Base-by-base conservation (phyloP, 1,140 invertebrate species). In the Marisa cornuarietis region DNA sequence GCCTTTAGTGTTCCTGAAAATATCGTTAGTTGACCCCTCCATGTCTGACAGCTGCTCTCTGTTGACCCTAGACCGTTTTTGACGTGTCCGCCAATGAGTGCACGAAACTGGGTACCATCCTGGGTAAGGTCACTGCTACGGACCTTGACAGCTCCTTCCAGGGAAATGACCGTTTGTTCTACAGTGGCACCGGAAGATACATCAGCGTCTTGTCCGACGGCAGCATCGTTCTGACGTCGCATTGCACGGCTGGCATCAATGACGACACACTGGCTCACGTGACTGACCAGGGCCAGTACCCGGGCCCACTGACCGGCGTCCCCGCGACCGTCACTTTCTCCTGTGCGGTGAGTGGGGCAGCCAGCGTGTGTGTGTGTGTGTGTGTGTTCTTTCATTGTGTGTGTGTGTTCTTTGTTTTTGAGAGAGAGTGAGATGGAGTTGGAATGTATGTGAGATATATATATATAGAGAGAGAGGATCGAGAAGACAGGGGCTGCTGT, bases 141-240 rank as follows among this genome's bases (percentile, higher is more conserved):
- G 74, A 76, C 62, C 10, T 16, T 0, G 74, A 76, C 74, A 66
- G 74, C 62, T 8, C 62, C 3, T 65, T 76, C 26, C 74, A 76
- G 62, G 74, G 74, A 7, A 76, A 76, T 61, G 16, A 65, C 51
- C 16, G 7, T 1, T 42, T 76, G 6, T 24, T 76, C 24, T 76
- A 65, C 74, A 65, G 74, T 24, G 74, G 62, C 24, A 58, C 52
- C 22, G 58, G 73, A 4, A 26, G 24, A 9, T 9, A 24, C 73
- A 62, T 75, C 73, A 61, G 22, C 54, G n/a, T 75, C 54, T n/a
- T 75, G 13, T 16, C 73, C 6, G n/a, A 31, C 54, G 73, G 73
- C 58, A 31, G 24, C 73, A 31, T 75, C 49, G 16, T 75, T 20
- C 62, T 62, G 52, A 75, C 73, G 73, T 61, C 73, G 24, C 58